A percentile compares a stretch with the other conserved stretches of the same genome.
These are phyloP conservation scores for Branchinecta lynchi DNA, from an alignment of 1,140 invertebrate genomes.

Conservation along the genomic window DNA sequence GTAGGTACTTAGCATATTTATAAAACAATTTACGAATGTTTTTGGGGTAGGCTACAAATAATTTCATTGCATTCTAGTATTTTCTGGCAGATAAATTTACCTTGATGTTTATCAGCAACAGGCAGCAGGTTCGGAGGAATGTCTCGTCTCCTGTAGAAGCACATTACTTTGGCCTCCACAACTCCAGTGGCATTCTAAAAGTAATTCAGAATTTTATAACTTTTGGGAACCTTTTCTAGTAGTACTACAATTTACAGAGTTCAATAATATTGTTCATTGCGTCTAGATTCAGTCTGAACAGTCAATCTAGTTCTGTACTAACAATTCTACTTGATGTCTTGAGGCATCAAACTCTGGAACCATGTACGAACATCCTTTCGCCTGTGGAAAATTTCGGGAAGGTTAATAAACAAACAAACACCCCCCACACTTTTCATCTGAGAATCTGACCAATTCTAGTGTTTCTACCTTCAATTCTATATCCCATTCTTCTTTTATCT, in stretches of 20 bases:
- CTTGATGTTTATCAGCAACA: conserved; percentile 95
- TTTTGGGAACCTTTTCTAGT: neutral
- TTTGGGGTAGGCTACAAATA: too few species aligned
- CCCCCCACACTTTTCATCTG: too few species aligned
- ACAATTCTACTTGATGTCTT: neutral
- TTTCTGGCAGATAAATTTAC: conserved; percentile 39
- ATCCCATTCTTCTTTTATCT: too few species aligned
- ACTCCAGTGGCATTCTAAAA: conserved; percentile 80
- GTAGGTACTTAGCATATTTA: too few species aligned
- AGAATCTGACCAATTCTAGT: too few species aligned
- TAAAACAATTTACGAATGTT: too few species aligned
- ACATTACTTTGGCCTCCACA: conserved; percentile 99
- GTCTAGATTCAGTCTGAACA: neutral
- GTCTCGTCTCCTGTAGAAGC: conserved; percentile 92
- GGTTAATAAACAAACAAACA: too few species aligned
- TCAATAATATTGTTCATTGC: neutral
- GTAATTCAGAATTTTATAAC: conserved; percentile 22
- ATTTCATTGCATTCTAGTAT: too few species aligned
- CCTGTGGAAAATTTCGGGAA: too few species aligned
- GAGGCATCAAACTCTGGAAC: neutral
- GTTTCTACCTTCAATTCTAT: too few species aligned
- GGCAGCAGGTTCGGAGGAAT: conserved; percentile 81
- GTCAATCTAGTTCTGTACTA: neutral
- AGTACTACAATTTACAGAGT: neutral
- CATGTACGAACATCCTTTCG: too few species aligned